Conservation (phyloP, 2,888 invertebrate genomes). For the Drosophila longiperda region DNA sequence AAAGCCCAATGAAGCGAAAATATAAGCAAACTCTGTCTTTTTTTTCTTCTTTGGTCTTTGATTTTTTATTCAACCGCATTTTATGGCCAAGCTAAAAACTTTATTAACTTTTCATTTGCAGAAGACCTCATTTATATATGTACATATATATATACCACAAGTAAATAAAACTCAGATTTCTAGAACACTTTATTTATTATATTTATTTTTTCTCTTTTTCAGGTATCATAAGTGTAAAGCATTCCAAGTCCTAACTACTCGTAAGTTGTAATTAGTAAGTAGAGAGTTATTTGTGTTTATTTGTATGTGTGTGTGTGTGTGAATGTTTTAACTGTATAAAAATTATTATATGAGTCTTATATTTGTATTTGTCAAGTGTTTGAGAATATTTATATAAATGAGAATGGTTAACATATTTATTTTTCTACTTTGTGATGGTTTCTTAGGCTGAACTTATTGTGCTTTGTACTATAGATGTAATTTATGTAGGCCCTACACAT, state of each 20-base stretch:
- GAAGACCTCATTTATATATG: conserved; percentile 10
- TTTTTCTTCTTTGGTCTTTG: conserved; percentile 29
- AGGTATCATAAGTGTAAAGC: conserved; percentile 22
- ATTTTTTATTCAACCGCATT: conserved; percentile 57
- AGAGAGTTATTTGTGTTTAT: conserved; percentile 9
- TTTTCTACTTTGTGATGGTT: conserved; percentile 81
- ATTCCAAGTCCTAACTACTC: conserved; percentile 37
- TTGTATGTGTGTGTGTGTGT: conserved; percentile 19
- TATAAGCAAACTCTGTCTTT: conserved; percentile 3
- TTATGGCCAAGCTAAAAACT: conserved; percentile 33
- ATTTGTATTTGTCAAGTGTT: conserved; percentile 31
- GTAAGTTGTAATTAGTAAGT: conserved; percentile 44
- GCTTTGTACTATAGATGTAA: conserved; percentile 67
- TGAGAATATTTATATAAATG: conserved; percentile 28
- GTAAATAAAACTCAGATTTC: neutral
- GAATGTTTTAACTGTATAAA: conserved; percentile 30
- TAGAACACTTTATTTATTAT: conserved; percentile 2
- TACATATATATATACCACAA: neutral
- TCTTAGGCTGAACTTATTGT: conserved; percentile 79
- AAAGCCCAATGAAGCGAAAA: conserved; percentile 49
- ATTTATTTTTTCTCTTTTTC: conserved; percentile 3
- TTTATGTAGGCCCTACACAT: conserved; percentile 62
- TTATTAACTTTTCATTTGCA: conserved; percentile 47
- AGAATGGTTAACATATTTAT: conserved; percentile 69
- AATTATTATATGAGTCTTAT: conserved; percentile 26